Conservation (phyloP, 2,797 vertebrate species). For the Syngnathus acus region DNA sequence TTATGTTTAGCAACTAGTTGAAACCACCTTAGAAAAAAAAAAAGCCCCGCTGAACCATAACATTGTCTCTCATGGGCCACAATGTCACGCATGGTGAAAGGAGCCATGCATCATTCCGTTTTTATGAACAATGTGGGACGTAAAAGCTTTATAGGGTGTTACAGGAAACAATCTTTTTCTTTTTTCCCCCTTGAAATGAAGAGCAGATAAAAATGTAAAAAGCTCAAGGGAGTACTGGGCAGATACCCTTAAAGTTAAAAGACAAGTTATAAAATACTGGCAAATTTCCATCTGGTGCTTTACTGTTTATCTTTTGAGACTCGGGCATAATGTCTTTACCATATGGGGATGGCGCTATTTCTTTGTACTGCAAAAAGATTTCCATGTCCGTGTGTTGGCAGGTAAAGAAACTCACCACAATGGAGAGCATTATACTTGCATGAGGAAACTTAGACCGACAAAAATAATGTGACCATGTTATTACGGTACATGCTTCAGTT, state of each 20-base stretch:
- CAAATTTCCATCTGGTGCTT: conserved; percentile 42
- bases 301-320: conserved; percentile 42
- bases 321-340: neutral
- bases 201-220: conserved; percentile 44
- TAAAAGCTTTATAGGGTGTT: conserved; percentile 46
- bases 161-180: conserved; percentile 30
- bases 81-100: conserved; percentile 17
- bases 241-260: conserved; percentile 28
- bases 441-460: conserved; percentile 23
- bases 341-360: conserved; percentile 39
- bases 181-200: conserved; percentile 37
- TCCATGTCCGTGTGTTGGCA: conserved; percentile 10
- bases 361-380: conserved; percentile 12
- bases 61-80: conserved; percentile 5
- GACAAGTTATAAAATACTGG: conserved; percentile 24
- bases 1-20: conserved; percentile 15
- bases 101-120: conserved; percentile 26
- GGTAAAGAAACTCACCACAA: conserved; percentile 28
- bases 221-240: conserved; percentile 22
- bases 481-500: conserved; percentile 33
- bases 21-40: conserved; percentile 32
- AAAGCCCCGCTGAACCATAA: conserved; percentile 36
- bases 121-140: conserved; percentile 46
- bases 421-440: conserved; percentile 42
- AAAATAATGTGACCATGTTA: conserved; percentile 57